A percentile compares a stretch with the other conserved stretches of the same genome.
Conservation (phyloP, 2,888 invertebrate species). For the Hoplodrina blanda region DNA sequence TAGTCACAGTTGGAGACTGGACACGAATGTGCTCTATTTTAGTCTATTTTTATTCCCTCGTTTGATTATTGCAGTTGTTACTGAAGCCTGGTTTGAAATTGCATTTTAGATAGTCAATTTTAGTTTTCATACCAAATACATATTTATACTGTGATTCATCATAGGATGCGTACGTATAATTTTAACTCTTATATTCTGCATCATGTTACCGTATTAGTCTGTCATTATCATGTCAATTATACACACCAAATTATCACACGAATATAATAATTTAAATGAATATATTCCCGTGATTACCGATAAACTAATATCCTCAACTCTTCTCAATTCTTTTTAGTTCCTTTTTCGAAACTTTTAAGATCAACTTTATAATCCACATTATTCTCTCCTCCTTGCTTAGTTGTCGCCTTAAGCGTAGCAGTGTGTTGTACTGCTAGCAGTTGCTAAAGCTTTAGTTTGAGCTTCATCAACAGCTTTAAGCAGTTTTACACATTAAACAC, state of each 20-base stretch:
- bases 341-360: background rate
- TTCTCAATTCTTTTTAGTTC: no score
- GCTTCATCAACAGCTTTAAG: constrained; percentile 50
- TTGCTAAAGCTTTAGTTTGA: constrained; percentile 47
- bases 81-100: constrained; percentile 27
- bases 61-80: constrained; percentile 42
- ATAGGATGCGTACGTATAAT: background rate
- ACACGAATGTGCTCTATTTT: constrained; percentile 53
- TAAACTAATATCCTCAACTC: background rate
- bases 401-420: constrained; percentile 58
- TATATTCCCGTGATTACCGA: background rate
- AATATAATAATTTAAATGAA: background rate
- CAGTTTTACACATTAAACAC: constrained; percentile 42
- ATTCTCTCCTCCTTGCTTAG: constrained; percentile 45
- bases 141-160: constrained; percentile 3
- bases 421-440: constrained; percentile 54
- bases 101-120: constrained; percentile 33
- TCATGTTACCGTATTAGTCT: background rate
- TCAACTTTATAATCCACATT: constrained; percentile 31
- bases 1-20: constrained; percentile 56
- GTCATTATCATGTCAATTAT: background rate
- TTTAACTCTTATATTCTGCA: background rate
- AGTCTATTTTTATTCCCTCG: constrained; percentile 51
- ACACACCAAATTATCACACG: background rate
- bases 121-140: constrained; percentile 20